These are phyloP conservation scores for Andrena bicolor DNA, from an alignment of 2,888 invertebrate species.

Conservation along the genomic window DNA sequence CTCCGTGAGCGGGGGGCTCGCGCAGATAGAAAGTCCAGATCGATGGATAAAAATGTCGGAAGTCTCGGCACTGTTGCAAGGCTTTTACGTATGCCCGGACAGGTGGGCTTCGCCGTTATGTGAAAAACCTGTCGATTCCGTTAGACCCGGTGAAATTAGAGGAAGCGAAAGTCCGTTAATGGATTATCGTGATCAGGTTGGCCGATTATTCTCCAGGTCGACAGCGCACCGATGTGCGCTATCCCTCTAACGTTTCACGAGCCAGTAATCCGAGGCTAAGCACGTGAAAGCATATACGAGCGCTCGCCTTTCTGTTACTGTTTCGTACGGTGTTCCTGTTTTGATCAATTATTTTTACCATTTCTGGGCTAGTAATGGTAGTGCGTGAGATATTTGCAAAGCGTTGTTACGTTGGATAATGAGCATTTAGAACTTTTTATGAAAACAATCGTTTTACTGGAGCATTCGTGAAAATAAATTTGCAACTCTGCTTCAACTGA, in stretches of 20 bases:
- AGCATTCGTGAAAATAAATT: not conserved
- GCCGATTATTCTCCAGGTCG: slow-evolving; percentile 25
- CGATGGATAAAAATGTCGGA: slow-evolving; percentile 20
- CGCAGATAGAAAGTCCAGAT: slow-evolving; percentile 32
- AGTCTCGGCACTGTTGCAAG: not conserved
- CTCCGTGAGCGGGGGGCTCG: not conserved
- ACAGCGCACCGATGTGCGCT: not conserved
- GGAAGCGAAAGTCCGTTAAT: slow-evolving; percentile 24
- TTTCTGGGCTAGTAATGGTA: not conserved
- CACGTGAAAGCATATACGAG: slow-evolving; percentile 6
- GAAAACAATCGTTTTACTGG: not conserved
- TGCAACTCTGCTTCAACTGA: too few relatives aligned
- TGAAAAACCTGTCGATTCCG: slow-evolving; percentile 5
- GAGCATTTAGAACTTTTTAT: not conserved
- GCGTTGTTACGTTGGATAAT: not conserved
- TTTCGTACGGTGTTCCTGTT: not conserved
- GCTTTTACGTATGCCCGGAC: slow-evolving; percentile 8
- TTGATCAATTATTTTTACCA: not conserved
- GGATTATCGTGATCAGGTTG: slow-evolving; percentile 39
- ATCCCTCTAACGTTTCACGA: slow-evolving; percentile 30
- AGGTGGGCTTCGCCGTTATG: slow-evolving; percentile 5
- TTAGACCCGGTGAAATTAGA: slow-evolving; percentile 28
- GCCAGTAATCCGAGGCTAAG: slow-evolving; percentile 19
- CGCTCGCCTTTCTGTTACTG: not conserved
- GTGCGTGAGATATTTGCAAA: not conserved